Base-by-base conservation (phyloP, 1,140 invertebrate genomes). In the Neodiprion lecontei region DNA sequence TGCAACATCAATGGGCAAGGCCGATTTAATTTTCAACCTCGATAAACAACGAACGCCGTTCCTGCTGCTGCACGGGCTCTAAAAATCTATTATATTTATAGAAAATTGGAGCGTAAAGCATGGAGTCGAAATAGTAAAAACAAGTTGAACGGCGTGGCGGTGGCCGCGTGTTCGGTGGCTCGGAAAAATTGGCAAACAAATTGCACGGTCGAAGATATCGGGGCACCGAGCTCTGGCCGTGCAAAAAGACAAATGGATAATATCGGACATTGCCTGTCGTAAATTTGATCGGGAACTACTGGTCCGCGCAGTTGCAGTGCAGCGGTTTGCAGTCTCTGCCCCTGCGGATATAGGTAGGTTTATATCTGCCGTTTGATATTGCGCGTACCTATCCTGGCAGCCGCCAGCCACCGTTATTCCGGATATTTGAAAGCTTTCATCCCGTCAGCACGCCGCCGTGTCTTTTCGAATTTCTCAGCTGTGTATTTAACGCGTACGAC, bases 121-220 rank as follows among this genome's bases (percentile, higher is more conserved):
- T 5, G 28, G 28, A 40, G 28, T 40, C 28, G 28, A 40, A 40
- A 40, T 40, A 40, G 28, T 40, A 40, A 40, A 40, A 40, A 40
- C 28, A 40, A 40, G 28, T 5, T 40, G 28, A 40, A 40, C 28
- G 28, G 28, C 28, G 28, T 40, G 28, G 28, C 28, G 28, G 28
- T 40, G 53, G n/a, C 53, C 2, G 11, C n/a, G 53, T 61, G 53
- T 14, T 61, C 53, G n/a, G 53, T 61, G 53, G 53, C 53, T 61
- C 53, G 53, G 53, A 61, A 61, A 61, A 61, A 61, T 61, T 61
- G 53, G 53, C 53, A 61, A 61, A 61, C 53, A 61, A 61, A 61
- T 61, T 61, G 53, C 53, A 61, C 11, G 53, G 9, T 7, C 53
- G n/a, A 17, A 17, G 53, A 17, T 40, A 40, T 40, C 28, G 28